Evolutionary conservation across 2,113 vertebrate genomes (phyloP), one percentile per base, ranked within the genome.

Genomic region (Dicentrarchus labrax): DNA sequence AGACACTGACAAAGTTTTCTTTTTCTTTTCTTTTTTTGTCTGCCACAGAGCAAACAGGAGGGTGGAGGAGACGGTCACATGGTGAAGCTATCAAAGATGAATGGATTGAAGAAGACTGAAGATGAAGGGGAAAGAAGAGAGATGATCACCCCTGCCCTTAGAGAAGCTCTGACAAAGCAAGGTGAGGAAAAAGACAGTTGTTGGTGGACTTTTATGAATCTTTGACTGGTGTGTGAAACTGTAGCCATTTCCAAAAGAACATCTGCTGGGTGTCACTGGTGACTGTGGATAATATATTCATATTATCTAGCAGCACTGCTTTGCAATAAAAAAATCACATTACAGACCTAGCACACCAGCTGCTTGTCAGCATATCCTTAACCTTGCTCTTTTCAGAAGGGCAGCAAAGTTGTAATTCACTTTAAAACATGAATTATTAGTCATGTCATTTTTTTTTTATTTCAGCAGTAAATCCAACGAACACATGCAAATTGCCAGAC

Each of bases 81-180:
- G 90, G 86, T 50, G 16, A 94, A 86, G 66, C 69, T 91, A 16
- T 88, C 91, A 65, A 87, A 70, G 71, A 48, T 88, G 76, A 94
- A 80, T 0, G 5, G 83, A 61, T 82, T 85, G 83, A 95, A 73
- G 83, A 95, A 88, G 84, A 91, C 61, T 8, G 95, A 94, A 50
- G 91, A 86, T n/a, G 77, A 89, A 53, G 80, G 67, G 12, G 97
- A 96, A 53, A 82, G 85, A 76, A 93, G 97, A 86, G 97, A 98
- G 83, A 99, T 99, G 98, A 97, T 99, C 74, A 99, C 98, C 0
- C 96, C 97, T 0, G 95, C 97, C 47, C 96, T 99, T 36, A 95
- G 96, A 70, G 95, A 96, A 13, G 95, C 97, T 0, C 96, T 99
- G 8, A 96, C 96, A 2, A 99, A 97, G 51, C 98, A 99, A 98